Conservation (phyloP, 2,113 vertebrate genomes). For the Steatornis caripensis region DNA sequence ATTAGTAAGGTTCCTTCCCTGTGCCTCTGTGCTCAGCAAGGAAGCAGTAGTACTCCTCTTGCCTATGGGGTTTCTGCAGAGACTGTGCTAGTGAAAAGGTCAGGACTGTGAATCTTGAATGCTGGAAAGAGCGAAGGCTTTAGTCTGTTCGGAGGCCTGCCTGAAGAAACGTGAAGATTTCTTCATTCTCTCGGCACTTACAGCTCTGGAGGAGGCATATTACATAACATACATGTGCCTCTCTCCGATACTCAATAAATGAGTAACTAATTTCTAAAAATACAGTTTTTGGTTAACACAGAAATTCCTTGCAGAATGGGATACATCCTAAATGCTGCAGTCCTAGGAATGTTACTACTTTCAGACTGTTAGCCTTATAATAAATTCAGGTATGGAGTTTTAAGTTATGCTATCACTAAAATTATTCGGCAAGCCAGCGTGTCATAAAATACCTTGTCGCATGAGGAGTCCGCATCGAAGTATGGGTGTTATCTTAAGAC, state of each 20-base stretch:
- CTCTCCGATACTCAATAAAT: not conserved
- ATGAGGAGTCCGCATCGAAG: not conserved
- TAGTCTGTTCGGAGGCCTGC: not conserved
- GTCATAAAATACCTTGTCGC: not conserved
- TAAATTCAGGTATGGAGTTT: not conserved
- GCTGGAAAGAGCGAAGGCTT: not conserved
- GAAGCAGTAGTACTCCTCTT: not conserved
- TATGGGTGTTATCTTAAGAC: not conserved
- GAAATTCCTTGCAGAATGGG: not conserved
- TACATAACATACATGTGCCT: not conserved
- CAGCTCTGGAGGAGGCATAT: not conserved
- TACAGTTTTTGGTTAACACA: not conserved
- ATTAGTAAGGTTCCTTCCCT: not conserved
- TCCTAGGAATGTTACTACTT: not conserved
- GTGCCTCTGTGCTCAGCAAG: not conserved
- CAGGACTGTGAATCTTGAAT: not conserved
- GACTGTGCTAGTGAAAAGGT: not conserved
- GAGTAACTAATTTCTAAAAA: not conserved
- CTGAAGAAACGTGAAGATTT: not conserved
- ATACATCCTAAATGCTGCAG: not conserved
- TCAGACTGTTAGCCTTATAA: not conserved
- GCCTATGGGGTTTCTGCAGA: conserved; percentile 25
- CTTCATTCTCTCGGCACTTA: not conserved
- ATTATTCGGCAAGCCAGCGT: fast-evolving
- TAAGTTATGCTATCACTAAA: not conserved